phyloP scores from a whole-genome alignment of 2,113 vertebrate species.

The cattle (Bos taurus) region ARS-UCD2.0 NC_037336.1:98663501-98664000 shows the following conservation, averaged over 20 bases:
- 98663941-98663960: slow-evolving; percentile 33
- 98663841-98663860: slow-evolving; percentile 15
- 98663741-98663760: slow-evolving; percentile 28
- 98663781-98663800: background rate
- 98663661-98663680: slow-evolving; percentile 37
- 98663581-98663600: background rate
- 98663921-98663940: slow-evolving; percentile 42
- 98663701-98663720: slow-evolving; percentile 29
- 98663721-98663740: slow-evolving; percentile 42
- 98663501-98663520: background rate
- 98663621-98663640: slow-evolving; percentile 10
- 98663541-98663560: background rate
- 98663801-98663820: slow-evolving; percentile 19
- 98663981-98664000: background rate
- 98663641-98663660: slow-evolving; percentile 28
- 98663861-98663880: slow-evolving; percentile 19
- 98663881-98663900: slow-evolving; percentile 28
- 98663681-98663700: slow-evolving; percentile 15
- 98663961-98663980: slow-evolving; percentile 54
- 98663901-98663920: background rate
- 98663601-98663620: background rate
- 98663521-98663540: background rate
- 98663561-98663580: background rate
- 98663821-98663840: background rate
- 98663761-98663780: background rate